phyloP scores from a whole-genome alignment of 2,888 invertebrate genomes.

The Polia nebulosa region DNA sequence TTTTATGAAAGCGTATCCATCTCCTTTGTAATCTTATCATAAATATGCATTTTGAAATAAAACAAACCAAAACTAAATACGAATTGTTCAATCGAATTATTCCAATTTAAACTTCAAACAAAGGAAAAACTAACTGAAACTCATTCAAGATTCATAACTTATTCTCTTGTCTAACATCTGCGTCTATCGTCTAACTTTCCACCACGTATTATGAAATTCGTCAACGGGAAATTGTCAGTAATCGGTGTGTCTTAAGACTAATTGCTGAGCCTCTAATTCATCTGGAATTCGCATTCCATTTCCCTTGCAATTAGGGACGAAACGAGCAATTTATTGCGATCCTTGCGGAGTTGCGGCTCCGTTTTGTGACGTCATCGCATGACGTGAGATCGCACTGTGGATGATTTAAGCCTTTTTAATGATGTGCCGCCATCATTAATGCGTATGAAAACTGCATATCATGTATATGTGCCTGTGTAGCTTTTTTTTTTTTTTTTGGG shows the following conservation, averaged over 20 bases:
- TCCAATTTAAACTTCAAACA: constrained; percentile 22
- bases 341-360: constrained; percentile 64
- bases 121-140: constrained; percentile 22
- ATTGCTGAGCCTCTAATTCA: constrained; percentile 77
- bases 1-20: no score
- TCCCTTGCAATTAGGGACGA: constrained; percentile 81
- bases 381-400: constrained; percentile 27
- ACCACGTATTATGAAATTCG: constrained; percentile 67
- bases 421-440: constrained; percentile 28
- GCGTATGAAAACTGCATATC: constrained; percentile 38
- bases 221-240: constrained; percentile 75
- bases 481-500: no score
- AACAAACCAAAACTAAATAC: constrained; percentile 2
- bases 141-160: constrained; percentile 37
- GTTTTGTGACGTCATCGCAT: constrained; percentile 8
- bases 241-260: constrained; percentile 77
- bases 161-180: constrained; percentile 53
- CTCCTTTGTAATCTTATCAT: no score
- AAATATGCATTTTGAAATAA: neutral
- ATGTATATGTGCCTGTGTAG: constrained; percentile 5
- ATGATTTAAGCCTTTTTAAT: constrained; percentile 56
- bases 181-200: constrained; percentile 50
- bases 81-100: constrained; percentile 8
- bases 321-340: constrained; percentile 83
- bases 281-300: constrained; percentile 80